These are phyloP conservation scores for Anolis apletophallus DNA, from an alignment of 2,797 vertebrate species.

Conservation along the genomic window DNA sequence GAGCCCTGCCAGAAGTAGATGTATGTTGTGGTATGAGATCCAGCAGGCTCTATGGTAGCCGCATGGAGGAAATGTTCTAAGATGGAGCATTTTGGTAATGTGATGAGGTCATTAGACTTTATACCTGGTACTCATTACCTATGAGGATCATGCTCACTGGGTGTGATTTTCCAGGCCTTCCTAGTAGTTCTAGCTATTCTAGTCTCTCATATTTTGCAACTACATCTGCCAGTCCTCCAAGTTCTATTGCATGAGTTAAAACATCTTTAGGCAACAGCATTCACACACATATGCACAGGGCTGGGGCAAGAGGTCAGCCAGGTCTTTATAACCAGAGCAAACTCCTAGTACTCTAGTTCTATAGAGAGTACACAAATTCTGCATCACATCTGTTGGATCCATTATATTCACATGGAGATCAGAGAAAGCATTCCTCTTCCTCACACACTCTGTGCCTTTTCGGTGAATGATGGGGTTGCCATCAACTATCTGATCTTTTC, in stretches of 20 bases:
- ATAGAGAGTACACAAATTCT: not conserved
- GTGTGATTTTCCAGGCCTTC: not conserved
- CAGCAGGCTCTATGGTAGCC: too few relatives aligned
- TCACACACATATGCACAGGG: too few relatives aligned
- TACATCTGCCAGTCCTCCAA: not conserved
- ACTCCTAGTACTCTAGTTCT: not conserved
- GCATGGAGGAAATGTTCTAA: too few relatives aligned
- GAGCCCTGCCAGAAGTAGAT: too few relatives aligned
- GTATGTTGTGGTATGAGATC: too few relatives aligned
- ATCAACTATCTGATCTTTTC: conserved; percentile 46
- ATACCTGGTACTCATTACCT: not conserved
- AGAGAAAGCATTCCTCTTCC: conserved; percentile 4
- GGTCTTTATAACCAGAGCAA: not conserved
- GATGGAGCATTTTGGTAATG: too few relatives aligned
- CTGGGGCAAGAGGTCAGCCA: not conserved
- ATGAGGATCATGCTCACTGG: not conserved
- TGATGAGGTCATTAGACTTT: too few relatives aligned
- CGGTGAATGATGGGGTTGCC: conserved; percentile 56
- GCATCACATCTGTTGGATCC: not conserved
- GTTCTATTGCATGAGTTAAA: not conserved
- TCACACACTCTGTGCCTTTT: conserved; percentile 48
- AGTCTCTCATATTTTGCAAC: not conserved
- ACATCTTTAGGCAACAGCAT: too few relatives aligned
- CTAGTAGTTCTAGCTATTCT: not conserved
- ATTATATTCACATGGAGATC: conserved; percentile 8